Conservation (phyloP, 2,888 invertebrate genomes). For the Odiellus spinosus region DNA sequence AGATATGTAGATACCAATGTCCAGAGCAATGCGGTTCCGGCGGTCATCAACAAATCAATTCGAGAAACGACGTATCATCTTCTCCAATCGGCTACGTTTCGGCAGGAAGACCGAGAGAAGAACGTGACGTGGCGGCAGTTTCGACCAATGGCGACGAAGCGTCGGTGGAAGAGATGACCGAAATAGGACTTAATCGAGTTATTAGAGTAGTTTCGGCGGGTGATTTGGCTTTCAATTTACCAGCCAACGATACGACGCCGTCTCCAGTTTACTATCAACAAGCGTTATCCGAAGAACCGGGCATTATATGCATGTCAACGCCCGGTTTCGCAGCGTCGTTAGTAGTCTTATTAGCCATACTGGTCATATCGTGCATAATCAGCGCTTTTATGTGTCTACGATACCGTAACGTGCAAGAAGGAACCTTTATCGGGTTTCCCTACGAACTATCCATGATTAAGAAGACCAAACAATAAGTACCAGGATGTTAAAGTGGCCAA, state of each 20-base stretch:
- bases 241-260: conserved; percentile 6
- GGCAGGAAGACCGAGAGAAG: conserved; percentile 17
- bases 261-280: conserved; percentile 8
- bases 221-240: conserved; percentile 66
- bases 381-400: conserved; percentile 72
- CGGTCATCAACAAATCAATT: conserved; percentile 5
- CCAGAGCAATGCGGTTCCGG: conserved; percentile 65
- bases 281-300: conserved; percentile 24
- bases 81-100: conserved; percentile 5
- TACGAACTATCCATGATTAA: conserved; percentile 1
- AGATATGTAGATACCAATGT: conserved; percentile 80
- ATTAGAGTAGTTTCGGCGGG: conserved; percentile 65
- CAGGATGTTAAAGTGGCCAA: no score
- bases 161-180: conserved; percentile 11
- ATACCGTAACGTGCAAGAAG: conserved; percentile 29
- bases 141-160: neutral
- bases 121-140: conserved; percentile 15
- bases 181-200: conserved; percentile 22
- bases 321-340: conserved; percentile 80
- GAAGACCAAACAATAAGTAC: neutral
- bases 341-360: conserved; percentile 60
- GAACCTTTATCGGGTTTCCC: neutral
- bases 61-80: conserved; percentile 6
- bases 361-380: conserved; percentile 66
- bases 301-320: conserved; percentile 80